Percentiles rank a stretch among this genome's conserved stretches.
Evolutionary conservation across 2,888 invertebrate genomes (phyloP).

Genomic region (Maniola hyperantus): DNA sequence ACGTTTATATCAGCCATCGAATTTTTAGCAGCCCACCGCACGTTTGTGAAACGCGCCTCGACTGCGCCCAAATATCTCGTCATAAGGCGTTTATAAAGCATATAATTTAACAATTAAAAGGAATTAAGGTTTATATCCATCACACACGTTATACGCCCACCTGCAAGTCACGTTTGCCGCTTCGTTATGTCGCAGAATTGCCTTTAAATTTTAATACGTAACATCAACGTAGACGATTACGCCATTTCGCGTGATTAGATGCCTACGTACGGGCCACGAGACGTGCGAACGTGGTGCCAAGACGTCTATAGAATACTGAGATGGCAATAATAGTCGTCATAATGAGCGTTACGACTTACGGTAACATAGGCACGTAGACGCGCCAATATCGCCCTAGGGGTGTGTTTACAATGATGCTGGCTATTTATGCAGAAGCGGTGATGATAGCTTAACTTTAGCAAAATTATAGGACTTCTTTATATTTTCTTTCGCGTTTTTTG

Average conservation of each 20-base stretch:
- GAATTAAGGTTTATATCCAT: background rate
- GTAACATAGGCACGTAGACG: constrained; percentile 25
- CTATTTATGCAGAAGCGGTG: background rate
- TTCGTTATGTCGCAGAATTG: constrained; percentile 26
- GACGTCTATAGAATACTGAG: constrained; percentile 35
- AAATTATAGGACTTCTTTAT: no score
- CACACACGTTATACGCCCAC: background rate
- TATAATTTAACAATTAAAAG: background rate
- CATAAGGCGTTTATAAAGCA: no score
- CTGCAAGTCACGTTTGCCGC: constrained; percentile 1
- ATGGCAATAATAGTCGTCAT: constrained; percentile 16
- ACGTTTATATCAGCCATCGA: no score
- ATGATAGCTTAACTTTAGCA: no score
- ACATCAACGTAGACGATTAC: constrained; percentile 30
- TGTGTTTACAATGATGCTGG: background rate
- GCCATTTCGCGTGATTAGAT: constrained; percentile 32
- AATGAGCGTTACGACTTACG: constrained; percentile 19
- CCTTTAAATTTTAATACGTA: constrained; percentile 36
- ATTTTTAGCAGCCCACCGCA: no score
- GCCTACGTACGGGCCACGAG: constrained; percentile 25
- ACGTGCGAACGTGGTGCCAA: constrained; percentile 36
- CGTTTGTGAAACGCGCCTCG: no score
- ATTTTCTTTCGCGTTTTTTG: no score
- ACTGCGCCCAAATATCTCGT: no score
- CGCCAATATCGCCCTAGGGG: constrained; percentile 12